Evolutionary conservation across 1,140 invertebrate genomes (phyloP).

Genomic region (Drosophila orena): DNA sequence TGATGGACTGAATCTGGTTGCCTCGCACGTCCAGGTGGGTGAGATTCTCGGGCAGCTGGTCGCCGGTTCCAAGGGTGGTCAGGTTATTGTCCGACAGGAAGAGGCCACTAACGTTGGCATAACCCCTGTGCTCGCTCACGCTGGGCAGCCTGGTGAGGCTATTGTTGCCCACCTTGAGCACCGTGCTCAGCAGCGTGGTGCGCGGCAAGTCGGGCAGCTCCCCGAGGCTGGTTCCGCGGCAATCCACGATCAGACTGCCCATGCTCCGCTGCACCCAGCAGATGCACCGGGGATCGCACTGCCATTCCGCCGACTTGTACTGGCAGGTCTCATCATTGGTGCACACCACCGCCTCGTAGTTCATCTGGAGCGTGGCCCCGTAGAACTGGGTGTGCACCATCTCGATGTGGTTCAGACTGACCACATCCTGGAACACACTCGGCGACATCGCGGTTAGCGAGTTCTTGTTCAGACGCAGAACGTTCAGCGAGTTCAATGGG

Average conservation of each 20-base stretch:
- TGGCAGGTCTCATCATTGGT: constrained; percentile 73
- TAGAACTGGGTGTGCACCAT: constrained; percentile 71
- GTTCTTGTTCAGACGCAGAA: constrained; percentile 61
- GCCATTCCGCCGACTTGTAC: constrained; percentile 64
- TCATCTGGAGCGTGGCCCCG: constrained; percentile 68
- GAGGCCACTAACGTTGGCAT: constrained; percentile 85
- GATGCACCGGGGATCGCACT: constrained; percentile 85
- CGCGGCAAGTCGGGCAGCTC: constrained; percentile 71
- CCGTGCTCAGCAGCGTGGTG: constrained; percentile 61
- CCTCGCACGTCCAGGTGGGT: constrained; percentile 85
- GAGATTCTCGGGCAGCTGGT: constrained; percentile 72
- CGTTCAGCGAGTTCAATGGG: constrained; percentile 44
- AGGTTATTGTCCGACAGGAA: constrained; percentile 86
- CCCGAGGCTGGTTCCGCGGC: constrained; percentile 82
- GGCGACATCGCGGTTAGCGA: constrained; percentile 46
- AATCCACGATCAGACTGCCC: constrained; percentile 85
- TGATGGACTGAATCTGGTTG: constrained; percentile 86
- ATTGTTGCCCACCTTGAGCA: constrained; percentile 86
- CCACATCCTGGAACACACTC: constrained; percentile 34
- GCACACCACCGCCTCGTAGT: constrained; percentile 82
- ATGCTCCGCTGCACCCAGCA: constrained; percentile 85
- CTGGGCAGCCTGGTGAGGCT: constrained; percentile 83
- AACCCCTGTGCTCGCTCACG: constrained; percentile 65
- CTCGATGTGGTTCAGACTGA: constrained; percentile 48
- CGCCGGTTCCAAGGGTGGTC: constrained; percentile 64